A percentile compares a stretch with the other conserved stretches of the same genome.
Conservation (phyloP, 2,797 vertebrate genomes). For the Manis javanica region DNA sequence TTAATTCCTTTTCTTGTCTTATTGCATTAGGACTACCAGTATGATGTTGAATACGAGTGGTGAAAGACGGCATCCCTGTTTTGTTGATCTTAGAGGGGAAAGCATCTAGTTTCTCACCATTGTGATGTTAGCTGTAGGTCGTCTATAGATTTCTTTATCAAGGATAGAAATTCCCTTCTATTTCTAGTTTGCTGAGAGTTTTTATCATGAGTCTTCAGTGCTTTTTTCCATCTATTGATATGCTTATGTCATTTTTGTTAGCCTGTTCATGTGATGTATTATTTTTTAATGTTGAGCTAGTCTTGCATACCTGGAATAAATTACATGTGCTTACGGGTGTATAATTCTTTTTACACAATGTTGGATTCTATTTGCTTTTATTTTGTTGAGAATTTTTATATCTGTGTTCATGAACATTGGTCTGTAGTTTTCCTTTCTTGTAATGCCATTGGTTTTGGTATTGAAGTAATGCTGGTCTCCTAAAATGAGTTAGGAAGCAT, state of each 20-base stretch:
- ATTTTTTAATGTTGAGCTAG: not conserved
- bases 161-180: not conserved
- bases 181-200: not conserved
- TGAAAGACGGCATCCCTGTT: not conserved
- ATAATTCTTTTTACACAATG: not conserved
- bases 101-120: not conserved
- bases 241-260: not conserved
- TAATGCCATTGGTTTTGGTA: not conserved
- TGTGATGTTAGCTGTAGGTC: not conserved
- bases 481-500: not conserved
- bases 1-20: not conserved
- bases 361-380: not conserved
- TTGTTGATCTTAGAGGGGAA: not conserved
- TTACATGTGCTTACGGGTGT: not conserved
- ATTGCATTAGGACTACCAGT: not conserved
- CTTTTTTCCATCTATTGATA: not conserved
- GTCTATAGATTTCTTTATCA: not conserved
- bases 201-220: not conserved
- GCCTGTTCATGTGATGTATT: not conserved
- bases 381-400: not conserved
- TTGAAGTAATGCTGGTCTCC: not conserved
- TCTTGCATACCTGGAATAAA: not conserved
- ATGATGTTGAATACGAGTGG: not conserved
- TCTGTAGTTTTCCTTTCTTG: not conserved
- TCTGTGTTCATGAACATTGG: not conserved